A percentile compares a stretch with the other conserved stretches of the same genome.
Evolutionary conservation across 2,113 vertebrate species (phyloP).

Genomic region (Petroica traversi): DNA sequence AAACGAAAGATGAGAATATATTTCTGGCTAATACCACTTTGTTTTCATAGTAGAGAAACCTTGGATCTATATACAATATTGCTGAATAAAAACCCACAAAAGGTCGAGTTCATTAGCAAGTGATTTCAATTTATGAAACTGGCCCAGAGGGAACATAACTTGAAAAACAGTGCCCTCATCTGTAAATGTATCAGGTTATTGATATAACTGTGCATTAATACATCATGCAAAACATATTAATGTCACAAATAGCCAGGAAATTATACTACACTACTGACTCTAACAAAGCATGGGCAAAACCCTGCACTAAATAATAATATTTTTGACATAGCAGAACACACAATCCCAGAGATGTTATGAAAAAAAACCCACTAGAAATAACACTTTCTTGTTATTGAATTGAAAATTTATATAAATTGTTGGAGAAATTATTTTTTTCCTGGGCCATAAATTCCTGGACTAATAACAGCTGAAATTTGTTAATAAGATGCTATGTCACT

Average conservation of each 20-base stretch:
- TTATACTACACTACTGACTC: background rate
- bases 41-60: background rate
- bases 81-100: background rate
- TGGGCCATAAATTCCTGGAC: fast-evolving
- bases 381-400: background rate
- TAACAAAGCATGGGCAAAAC: background rate
- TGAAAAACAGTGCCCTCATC: background rate
- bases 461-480: background rate
- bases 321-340: background rate
- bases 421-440: background rate
- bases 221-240: background rate
- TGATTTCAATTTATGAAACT: background rate
- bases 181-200: background rate
- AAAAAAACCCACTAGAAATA: background rate
- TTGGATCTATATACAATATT: background rate
- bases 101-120: background rate
- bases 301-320: background rate
- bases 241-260: background rate
- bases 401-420: background rate
- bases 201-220: background rate
- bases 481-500: background rate
- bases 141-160: background rate
- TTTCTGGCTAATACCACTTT: background rate
- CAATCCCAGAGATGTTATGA: background rate
- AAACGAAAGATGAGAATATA: background rate